phyloP scores from a whole-genome alignment of 2,797 vertebrate species.

The Sebastes alutus region DNA sequence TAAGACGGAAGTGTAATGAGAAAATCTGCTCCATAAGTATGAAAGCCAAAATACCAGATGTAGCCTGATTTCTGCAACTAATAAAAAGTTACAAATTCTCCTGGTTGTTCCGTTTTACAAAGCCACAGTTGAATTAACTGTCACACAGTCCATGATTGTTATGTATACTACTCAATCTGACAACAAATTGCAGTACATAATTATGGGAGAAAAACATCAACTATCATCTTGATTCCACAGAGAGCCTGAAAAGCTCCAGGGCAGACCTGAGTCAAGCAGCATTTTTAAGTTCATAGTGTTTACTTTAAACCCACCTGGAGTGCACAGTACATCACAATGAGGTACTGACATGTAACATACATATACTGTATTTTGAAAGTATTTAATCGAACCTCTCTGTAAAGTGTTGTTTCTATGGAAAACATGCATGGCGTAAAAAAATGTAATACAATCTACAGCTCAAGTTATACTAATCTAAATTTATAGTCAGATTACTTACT shows the following conservation, averaged over 20 bases:
- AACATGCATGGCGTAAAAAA: background rate
- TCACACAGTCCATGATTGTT: background rate
- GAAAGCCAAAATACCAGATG: constrained; percentile 2
- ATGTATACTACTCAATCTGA: background rate
- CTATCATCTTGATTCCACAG: background rate
- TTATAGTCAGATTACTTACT: constrained; percentile 79
- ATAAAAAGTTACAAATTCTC: background rate
- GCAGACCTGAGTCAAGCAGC: background rate
- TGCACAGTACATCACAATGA: background rate
- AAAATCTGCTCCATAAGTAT: constrained; percentile 11
- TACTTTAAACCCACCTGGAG: background rate
- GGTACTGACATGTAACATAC: background rate
- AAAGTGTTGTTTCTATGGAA: background rate
- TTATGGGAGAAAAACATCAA: background rate
- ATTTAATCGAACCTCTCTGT: background rate
- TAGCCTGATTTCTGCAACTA: background rate
- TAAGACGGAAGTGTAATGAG: background rate
- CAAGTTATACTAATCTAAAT: background rate
- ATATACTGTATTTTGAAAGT: background rate
- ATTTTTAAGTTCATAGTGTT: background rate
- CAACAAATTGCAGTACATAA: background rate
- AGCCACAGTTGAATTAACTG: background rate
- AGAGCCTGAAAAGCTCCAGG: background rate
- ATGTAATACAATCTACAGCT: background rate
- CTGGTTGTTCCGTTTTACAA: constrained; percentile 8